Evolutionary conservation across 2,797 vertebrate genomes (phyloP).

Genomic region (Cryptoprocta ferox): DNA sequence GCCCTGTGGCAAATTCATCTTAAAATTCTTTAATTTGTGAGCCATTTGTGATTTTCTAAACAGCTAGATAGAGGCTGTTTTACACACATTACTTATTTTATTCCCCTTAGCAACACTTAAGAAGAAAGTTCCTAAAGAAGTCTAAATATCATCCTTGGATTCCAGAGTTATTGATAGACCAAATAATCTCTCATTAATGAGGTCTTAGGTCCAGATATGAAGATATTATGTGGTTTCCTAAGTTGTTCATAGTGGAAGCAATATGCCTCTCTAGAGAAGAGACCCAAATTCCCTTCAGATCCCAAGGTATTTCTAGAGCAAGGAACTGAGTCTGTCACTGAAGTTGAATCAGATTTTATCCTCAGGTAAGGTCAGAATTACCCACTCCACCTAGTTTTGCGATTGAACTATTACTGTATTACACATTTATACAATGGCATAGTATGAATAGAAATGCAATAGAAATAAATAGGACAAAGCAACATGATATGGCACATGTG

Average conservation of each 20-base stretch:
- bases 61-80: background rate
- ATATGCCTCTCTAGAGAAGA: background rate
- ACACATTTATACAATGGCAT: background rate
- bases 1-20: background rate
- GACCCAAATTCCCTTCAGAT: background rate
- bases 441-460: background rate
- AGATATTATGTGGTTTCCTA: background rate
- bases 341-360: background rate
- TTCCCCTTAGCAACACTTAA: background rate
- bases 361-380: background rate
- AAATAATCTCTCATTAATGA: background rate
- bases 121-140: background rate
- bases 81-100: background rate
- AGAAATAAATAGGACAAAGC: background rate
- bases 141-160: background rate
- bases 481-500: background rate
- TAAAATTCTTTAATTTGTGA: conserved; percentile 16
- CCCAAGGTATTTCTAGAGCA: background rate
- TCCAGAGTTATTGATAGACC: background rate
- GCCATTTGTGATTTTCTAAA: background rate
- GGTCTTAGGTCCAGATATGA: background rate
- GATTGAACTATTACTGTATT: background rate
- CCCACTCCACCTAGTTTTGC: background rate
- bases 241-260: background rate
- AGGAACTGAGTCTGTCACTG: background rate